Evolutionary conservation across 2,113 vertebrate species (phyloP).

Genomic region (Orientallactaga bullata): DNA sequence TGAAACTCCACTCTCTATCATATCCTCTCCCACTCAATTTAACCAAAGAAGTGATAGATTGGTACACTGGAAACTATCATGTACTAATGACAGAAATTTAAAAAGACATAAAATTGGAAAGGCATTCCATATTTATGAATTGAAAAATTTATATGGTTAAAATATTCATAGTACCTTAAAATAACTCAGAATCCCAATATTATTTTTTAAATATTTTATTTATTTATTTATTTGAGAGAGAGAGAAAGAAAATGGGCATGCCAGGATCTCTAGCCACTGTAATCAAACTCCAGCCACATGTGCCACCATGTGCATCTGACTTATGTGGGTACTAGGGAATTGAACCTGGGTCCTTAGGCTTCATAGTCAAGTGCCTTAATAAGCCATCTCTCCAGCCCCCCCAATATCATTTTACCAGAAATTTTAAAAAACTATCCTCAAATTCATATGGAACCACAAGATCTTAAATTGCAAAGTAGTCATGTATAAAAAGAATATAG

Average conservation of each 20-base stretch:
- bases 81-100: neutral
- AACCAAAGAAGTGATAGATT: neutral
- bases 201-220: too few relatives aligned
- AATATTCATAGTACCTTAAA: neutral
- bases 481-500: neutral
- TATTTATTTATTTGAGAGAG: too few relatives aligned
- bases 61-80: neutral
- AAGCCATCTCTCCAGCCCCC: too few relatives aligned
- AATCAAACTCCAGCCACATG: too few relatives aligned
- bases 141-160: neutral
- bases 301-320: too few relatives aligned
- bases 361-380: too few relatives aligned
- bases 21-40: too few relatives aligned
- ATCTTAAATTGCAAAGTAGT: neutral
- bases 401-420: neutral
- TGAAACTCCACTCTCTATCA: too few relatives aligned
- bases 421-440: neutral
- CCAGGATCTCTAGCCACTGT: too few relatives aligned
- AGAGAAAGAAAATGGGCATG: too few relatives aligned
- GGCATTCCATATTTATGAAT: neutral
- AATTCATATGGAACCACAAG: neutral
- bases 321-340: too few relatives aligned
- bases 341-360: too few relatives aligned
- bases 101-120: neutral
- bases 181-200: neutral